Conservation (phyloP, 2,797 vertebrate genomes). For the Acestrorhynchus altus region DNA sequence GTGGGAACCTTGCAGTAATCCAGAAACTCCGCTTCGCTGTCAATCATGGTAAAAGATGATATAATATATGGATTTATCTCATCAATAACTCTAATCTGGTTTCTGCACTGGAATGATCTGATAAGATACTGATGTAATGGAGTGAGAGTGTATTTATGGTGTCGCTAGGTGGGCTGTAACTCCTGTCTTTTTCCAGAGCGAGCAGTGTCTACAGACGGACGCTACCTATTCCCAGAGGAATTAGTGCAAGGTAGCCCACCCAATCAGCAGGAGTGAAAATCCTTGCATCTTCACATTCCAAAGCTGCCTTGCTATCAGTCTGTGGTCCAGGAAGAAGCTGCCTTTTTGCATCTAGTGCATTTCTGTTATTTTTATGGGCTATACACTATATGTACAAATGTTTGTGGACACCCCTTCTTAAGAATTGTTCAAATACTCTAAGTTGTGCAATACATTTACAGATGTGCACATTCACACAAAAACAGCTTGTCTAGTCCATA, state of each 20-base stretch:
- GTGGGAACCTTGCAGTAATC: constrained; percentile 89
- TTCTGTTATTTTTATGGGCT: too few relatives aligned
- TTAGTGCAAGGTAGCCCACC: constrained; percentile 86
- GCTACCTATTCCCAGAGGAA: constrained; percentile 89
- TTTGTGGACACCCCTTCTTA: too few relatives aligned
- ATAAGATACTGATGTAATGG: background rate
- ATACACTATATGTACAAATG: too few relatives aligned
- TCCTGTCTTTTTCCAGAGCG: constrained; percentile 85
- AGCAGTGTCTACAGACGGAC: constrained; percentile 90
- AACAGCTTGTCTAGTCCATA: too few relatives aligned
- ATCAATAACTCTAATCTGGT: background rate
- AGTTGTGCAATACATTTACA: too few relatives aligned
- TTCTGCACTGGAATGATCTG: background rate
- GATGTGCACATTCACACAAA: too few relatives aligned
- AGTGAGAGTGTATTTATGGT: background rate
- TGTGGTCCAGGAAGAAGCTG: background rate
- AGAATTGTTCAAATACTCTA: too few relatives aligned
- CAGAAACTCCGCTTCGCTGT: constrained; percentile 93
- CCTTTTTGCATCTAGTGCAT: constrained; percentile 21
- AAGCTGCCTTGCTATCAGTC: constrained; percentile 25
- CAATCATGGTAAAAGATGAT: constrained; percentile 80
- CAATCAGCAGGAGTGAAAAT: background rate
- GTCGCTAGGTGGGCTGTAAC: constrained; percentile 28
- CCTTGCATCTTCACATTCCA: constrained; percentile 21
- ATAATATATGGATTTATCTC: background rate